These are phyloP conservation scores for Turritopsis rubra DNA, from an alignment of 30 jellyfish, hydroid and myxozoan species.

Conservation along the genomic window DNA sequence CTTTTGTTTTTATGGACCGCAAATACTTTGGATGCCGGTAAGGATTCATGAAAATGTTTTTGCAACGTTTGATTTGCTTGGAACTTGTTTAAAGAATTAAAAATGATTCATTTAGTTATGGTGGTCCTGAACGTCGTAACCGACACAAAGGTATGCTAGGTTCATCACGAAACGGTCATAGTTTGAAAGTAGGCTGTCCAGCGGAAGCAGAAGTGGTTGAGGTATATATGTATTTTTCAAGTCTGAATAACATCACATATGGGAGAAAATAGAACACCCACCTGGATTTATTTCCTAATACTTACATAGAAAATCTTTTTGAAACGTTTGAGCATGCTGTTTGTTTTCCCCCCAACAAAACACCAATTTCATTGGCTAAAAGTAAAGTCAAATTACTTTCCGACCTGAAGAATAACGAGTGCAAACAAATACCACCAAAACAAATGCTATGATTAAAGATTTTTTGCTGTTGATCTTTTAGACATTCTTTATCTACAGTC, in stretches of 20 bases:
- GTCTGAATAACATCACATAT: not conserved
- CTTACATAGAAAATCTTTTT: too few relatives aligned
- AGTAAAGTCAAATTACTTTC: too few relatives aligned
- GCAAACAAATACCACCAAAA: too few relatives aligned
- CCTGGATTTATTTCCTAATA: too few relatives aligned
- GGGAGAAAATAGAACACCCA: not conserved
- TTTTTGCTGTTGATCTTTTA: too few relatives aligned
- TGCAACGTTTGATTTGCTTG: not conserved
- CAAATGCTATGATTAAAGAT: too few relatives aligned
- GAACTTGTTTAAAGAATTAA: not conserved
- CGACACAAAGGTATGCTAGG: not conserved
- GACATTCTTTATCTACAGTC: too few relatives aligned
- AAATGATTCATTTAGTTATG: not conserved
- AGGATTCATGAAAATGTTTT: not conserved
- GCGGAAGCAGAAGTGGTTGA: slow-evolving; percentile 24
- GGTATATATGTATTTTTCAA: not conserved
- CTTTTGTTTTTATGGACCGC: slow-evolving; percentile 16
- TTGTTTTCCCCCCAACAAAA: too few relatives aligned
- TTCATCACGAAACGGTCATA: slow-evolving; percentile 13
- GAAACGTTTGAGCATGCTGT: too few relatives aligned
- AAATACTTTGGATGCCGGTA: slow-evolving; percentile 25
- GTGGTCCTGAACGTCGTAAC: slow-evolving; percentile 20
- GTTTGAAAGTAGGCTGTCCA: slow-evolving; percentile 27
- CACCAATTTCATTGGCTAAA: too few relatives aligned
- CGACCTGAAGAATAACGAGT: too few relatives aligned